Evolutionary conservation across 2,797 vertebrate genomes (phyloP).

Genomic region (Oreortyx pictus): DNA sequence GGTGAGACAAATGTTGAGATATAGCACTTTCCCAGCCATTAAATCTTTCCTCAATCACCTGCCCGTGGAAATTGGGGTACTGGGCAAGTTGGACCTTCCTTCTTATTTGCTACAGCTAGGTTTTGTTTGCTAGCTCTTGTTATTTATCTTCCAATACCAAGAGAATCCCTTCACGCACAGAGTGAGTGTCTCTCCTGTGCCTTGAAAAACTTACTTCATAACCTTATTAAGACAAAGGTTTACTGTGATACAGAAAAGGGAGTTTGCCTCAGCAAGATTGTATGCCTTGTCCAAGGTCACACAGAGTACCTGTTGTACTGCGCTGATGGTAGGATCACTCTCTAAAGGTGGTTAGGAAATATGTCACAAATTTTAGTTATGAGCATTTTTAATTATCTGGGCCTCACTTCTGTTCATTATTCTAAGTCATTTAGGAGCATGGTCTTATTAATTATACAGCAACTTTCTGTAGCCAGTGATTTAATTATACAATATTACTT

Average conservation of each 20-base stretch:
- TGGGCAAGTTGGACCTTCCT: neutral
- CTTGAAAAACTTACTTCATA: neutral
- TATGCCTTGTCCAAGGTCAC: conserved; percentile 4
- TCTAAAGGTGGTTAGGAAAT: neutral
- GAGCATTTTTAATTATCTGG: neutral
- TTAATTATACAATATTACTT: conserved; percentile 35
- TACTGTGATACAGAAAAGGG: neutral
- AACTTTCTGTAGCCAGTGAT: conserved; percentile 6
- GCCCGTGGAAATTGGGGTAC: neutral
- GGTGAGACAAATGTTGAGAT: neutral
- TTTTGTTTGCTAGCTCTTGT: neutral
- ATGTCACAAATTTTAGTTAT: neutral
- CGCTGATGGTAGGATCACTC: neutral
- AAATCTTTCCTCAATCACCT: neutral
- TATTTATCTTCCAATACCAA: neutral
- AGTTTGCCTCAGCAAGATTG: conserved; percentile 5
- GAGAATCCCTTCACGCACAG: neutral
- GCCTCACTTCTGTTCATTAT: conserved; percentile 23
- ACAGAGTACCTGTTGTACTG: neutral
- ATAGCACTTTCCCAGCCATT: neutral
- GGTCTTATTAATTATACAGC: neutral
- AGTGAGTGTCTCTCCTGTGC: neutral
- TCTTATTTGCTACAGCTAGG: neutral
- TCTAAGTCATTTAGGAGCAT: neutral
- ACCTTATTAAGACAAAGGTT: neutral